These are phyloP conservation scores for Vulpes ferrilata DNA, from an alignment of 2,113 vertebrate genomes.

Conservation along the genomic window DNA sequence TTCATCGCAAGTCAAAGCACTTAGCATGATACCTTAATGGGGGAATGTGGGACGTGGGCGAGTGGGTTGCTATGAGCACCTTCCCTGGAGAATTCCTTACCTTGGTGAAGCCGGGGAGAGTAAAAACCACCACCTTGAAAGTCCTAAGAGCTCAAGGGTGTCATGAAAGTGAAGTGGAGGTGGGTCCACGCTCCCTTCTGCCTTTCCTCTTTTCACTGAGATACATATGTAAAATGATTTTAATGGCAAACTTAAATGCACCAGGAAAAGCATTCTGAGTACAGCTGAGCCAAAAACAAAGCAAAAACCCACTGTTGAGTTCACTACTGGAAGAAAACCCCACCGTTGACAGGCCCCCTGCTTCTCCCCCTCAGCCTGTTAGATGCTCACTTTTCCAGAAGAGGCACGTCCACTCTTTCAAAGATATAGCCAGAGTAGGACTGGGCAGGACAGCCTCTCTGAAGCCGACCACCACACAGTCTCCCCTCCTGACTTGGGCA, in stretches of 20 bases:
- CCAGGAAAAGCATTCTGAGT: neutral
- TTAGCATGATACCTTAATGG: slow-evolving; percentile 57
- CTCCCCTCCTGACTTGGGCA: neutral
- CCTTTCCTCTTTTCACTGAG: neutral
- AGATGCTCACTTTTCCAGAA: neutral
- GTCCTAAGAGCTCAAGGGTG: neutral
- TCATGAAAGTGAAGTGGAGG: neutral
- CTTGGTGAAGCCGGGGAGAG: neutral
- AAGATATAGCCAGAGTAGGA: neutral
- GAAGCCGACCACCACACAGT: neutral
- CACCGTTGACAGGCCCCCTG: neutral
- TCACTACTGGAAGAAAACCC: neutral
- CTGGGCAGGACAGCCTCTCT: neutral
- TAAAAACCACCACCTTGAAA: slow-evolving; percentile 12
- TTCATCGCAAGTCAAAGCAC: slow-evolving; percentile 64
- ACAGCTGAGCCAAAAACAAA: neutral
- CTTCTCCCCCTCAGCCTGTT: neutral
- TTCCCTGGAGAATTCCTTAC: slow-evolving; percentile 32
- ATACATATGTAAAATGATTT: neutral
- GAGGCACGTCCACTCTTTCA: neutral
- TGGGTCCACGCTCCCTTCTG: neutral
- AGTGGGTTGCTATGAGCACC: slow-evolving; percentile 55
- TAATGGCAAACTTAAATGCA: neutral
- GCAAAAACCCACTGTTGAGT: neutral
- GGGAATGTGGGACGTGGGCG: neutral